These are phyloP conservation scores for Tethea ocularis DNA, from an alignment of 2,888 invertebrate genomes.

Conservation along the genomic window DNA sequence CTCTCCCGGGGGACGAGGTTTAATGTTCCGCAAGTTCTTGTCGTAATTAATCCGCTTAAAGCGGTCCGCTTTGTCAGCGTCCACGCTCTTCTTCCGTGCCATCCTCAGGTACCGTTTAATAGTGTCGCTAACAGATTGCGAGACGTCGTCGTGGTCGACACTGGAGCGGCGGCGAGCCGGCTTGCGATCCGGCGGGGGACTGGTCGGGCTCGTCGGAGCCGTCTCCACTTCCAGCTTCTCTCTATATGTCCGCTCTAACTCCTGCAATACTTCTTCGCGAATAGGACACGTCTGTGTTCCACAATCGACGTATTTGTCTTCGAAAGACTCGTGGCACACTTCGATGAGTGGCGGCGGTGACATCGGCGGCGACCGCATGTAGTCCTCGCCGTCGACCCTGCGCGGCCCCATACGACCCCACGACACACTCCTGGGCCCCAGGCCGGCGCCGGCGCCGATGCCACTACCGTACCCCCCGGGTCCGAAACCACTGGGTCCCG, in stretches of 20 bases:
- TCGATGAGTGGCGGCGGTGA: conserved; percentile 88
- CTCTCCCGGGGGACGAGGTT: conserved; percentile 89
- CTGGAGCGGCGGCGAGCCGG: conserved; percentile 87
- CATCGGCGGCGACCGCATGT: conserved; percentile 66
- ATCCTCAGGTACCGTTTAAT: conserved; percentile 93
- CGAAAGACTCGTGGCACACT: conserved; percentile 84
- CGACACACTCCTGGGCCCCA: conserved; percentile 49
- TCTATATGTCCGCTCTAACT: conserved; percentile 74
- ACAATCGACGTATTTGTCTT: conserved; percentile 78
- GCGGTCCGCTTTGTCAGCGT: conserved; percentile 90
- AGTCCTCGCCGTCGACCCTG: conserved; percentile 49
- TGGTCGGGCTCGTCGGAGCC: conserved; percentile 69
- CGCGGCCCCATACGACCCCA: conserved; percentile 40
- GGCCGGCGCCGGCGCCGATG: conserved; percentile 62
- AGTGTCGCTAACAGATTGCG: conserved; percentile 93
- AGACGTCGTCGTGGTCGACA: conserved; percentile 92
- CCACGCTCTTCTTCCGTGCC: conserved; percentile 94
- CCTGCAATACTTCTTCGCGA: conserved; percentile 79
- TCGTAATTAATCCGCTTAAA: conserved; percentile 96
- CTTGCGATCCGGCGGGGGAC: conserved; percentile 66
- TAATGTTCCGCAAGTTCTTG: conserved; percentile 91
- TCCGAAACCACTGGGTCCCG: conserved; percentile 77
- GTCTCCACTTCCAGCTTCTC: conserved; percentile 72
- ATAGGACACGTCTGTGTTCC: conserved; percentile 86
- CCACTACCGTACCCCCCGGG: conserved; percentile 56